phyloP scores from a whole-genome alignment of 2,113 vertebrate species.

The Strix uralensis region DNA sequence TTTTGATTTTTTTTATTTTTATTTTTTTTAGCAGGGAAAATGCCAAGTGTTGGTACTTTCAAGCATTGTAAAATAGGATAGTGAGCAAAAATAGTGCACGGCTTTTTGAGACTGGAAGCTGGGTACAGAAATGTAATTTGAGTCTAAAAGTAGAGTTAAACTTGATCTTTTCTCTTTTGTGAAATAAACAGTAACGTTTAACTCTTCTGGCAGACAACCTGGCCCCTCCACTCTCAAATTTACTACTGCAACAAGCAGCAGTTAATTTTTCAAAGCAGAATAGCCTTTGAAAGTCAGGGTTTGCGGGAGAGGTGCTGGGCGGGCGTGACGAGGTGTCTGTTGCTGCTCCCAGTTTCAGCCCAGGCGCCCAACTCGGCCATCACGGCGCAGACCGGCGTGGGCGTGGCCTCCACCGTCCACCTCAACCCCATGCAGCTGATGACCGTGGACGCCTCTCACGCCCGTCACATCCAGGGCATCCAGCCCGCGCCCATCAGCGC shows the following conservation, averaged over 20 bases:
- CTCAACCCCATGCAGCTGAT: slow-evolving; percentile 98
- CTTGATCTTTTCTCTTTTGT: background rate
- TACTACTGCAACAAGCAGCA: background rate
- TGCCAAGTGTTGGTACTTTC: background rate
- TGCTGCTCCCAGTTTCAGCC: slow-evolving; percentile 82
- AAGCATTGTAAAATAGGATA: background rate
- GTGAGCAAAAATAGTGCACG: background rate
- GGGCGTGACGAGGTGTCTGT: background rate
- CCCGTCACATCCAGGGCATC: slow-evolving; percentile 88
- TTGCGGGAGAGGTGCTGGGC: background rate
- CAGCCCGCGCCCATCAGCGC: slow-evolving; percentile 89
- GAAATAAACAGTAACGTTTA: background rate
- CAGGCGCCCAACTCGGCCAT: slow-evolving; percentile 92
- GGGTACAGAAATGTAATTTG: background rate
- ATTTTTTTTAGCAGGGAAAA: background rate
- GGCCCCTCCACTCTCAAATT: background rate
- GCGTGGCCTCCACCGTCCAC: slow-evolving; percentile 94
- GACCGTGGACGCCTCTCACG: slow-evolving; percentile 86
- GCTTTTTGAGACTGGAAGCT: background rate
- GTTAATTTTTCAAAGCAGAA: background rate
- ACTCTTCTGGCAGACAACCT: background rate
- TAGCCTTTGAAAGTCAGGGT: background rate
- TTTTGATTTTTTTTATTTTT: background rate
- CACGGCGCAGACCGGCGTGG: slow-evolving; percentile 88
- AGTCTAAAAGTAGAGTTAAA: background rate